phyloP scores from a whole-genome alignment of 2,797 vertebrate species.

The Muscicapa comitata region DNA sequence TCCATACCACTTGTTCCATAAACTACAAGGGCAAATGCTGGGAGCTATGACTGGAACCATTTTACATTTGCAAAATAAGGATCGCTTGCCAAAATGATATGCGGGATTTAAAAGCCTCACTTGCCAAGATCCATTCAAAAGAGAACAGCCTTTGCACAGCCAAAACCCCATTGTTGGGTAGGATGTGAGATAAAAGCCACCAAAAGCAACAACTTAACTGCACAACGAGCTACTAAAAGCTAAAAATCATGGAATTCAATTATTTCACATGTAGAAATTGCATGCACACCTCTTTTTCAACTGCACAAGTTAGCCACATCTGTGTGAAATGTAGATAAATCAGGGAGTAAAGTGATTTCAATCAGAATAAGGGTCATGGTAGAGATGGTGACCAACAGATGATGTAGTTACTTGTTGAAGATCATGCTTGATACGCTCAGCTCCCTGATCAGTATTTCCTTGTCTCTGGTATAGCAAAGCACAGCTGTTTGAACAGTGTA shows the following conservation, averaged over 20 bases:
- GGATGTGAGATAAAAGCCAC: not conserved
- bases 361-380: not conserved
- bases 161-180: not conserved
- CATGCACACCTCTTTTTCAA: not conserved
- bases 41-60: not conserved
- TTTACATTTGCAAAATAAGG: not conserved
- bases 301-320: not conserved
- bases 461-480: not conserved
- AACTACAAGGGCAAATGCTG: not conserved
- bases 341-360: not conserved
- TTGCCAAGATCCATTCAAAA: not conserved
- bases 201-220: not conserved
- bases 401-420: not conserved
- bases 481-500: not conserved
- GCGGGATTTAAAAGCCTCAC: not conserved
- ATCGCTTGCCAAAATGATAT: not conserved
- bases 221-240: not conserved
- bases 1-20: not conserved
- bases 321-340: not conserved
- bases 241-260: not conserved
- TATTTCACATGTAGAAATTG: not conserved
- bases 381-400: not conserved
- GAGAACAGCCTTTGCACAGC: not conserved
- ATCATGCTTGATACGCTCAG: not conserved
- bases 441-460: not conserved